These are phyloP conservation scores for Gobio gobio DNA, from an alignment of 2,113 vertebrate species.

Conservation along the genomic window DNA sequence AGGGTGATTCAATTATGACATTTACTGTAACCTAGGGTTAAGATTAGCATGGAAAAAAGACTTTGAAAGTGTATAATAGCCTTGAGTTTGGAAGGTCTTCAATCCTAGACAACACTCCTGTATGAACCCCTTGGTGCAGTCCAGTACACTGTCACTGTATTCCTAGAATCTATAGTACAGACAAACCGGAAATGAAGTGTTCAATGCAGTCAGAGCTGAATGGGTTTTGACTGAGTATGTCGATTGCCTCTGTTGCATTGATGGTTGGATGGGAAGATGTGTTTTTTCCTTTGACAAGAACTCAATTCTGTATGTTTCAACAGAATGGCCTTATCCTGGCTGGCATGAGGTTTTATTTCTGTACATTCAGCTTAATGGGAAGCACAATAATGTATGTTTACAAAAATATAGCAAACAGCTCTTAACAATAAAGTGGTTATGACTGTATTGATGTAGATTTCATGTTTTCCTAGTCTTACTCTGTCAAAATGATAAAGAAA, in stretches of 20 bases:
- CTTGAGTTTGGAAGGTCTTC: slow-evolving; percentile 12
- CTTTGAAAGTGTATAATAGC: not conserved
- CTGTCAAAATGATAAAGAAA: not conserved
- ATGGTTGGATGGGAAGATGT: not conserved
- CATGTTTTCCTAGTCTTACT: not conserved
- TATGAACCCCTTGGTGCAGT: slow-evolving; percentile 1
- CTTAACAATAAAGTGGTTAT: not conserved
- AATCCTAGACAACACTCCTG: slow-evolving; percentile 16
- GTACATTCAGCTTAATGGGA: not conserved
- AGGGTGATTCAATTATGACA: not conserved
- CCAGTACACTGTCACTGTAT: slow-evolving; percentile 51
- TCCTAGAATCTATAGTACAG: not conserved
- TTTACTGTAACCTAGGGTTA: not conserved
- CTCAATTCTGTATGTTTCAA: not conserved
- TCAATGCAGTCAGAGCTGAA: slow-evolving; percentile 11
- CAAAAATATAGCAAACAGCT: not conserved
- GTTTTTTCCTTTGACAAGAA: not conserved
- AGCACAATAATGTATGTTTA: not conserved
- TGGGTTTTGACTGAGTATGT: not conserved
- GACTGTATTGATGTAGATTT: not conserved
- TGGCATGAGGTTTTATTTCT: not conserved
- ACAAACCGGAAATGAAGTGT: not conserved
- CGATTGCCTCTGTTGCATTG: not conserved
- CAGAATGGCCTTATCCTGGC: not conserved
- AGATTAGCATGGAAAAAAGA: not conserved